Conservation (phyloP, 2,113 vertebrate species). For the Loxodonta africana region DNA sequence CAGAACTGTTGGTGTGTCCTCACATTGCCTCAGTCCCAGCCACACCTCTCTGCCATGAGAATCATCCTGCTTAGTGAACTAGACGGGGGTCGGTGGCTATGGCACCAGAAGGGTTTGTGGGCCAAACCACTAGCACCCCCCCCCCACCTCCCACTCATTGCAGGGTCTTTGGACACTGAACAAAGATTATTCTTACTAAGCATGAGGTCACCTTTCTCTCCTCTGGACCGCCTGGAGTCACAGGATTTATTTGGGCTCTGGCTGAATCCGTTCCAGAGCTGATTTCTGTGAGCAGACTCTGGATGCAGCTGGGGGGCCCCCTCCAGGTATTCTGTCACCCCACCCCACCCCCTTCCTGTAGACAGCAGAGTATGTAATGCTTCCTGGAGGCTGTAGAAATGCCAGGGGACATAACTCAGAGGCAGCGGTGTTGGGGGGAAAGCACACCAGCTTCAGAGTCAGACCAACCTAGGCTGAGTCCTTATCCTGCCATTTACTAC, state of each 20-base stretch:
- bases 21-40: not conserved
- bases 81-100: not conserved
- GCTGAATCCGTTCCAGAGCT: not conserved
- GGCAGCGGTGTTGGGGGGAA: not conserved
- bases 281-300: not conserved
- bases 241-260: constrained; percentile 1
- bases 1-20: not conserved
- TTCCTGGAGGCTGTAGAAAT: not conserved
- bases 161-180: constrained; percentile 44
- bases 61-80: not conserved
- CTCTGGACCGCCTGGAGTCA: not conserved
- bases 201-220: constrained; percentile 65
- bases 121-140: constrained; percentile 36
- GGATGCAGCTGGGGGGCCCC: too few species aligned
- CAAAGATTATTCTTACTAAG: constrained; percentile 57
- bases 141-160: not conserved
- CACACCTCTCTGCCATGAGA: constrained; percentile 31
- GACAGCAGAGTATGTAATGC: not conserved
- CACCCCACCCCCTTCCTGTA: not conserved
- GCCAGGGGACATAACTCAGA: not conserved
- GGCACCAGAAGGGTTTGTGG: not conserved
- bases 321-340: not conserved
- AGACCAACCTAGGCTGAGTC: not conserved
- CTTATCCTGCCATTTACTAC: not conserved
- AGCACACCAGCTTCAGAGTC: not conserved